Evolutionary conservation across 2,888 invertebrate genomes (phyloP), one percentile per base, ranked within the genome.

Genomic region (Papilio gigon): DNA sequence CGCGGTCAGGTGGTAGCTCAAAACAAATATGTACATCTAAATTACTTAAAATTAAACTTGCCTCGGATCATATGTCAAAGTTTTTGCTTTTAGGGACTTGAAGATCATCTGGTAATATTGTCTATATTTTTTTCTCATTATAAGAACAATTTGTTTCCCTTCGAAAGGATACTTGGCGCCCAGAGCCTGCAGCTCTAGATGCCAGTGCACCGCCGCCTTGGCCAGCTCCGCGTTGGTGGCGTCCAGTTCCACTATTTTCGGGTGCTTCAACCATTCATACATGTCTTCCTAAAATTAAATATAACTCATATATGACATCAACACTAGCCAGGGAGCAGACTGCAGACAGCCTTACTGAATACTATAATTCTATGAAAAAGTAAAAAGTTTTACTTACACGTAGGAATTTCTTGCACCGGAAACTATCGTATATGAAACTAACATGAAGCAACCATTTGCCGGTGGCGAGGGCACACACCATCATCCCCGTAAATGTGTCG

Each of bases 41-140:
- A 25, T 50, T 35, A 35, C 11, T 8, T 8, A 35, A 2, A 11
- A 35, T n/a, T n/a, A 35, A 35, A 35, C 30, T 76, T 80, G 90
- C 91, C 91, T 87, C 14, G 91, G 92, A 75, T 92, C 92, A 71
- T 92, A 92, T 65, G 90, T 89, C 2, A 91, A 81, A 1, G 91
- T 86, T 71, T 91, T 91, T 1, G 92, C 92, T 75, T 91, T 92
- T 9, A 92, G 76, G 0, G 88, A 80, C 75, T 90, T 91, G 75
- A 92, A 91, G 75, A 92, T 86, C 90, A 92, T 91, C 70, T 91
- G 89, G 76, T 91, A 92, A 76, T 92, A 92, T 75, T 89, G 91
- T 30, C 91, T 77, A 73, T 92, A 92, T 71, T 91, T 92, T 73
- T 87, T 90, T 80, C 89, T 89, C 92, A 92, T 92, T 37, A 92